Evolutionary conservation across 2,888 invertebrate genomes (phyloP), one percentile per base, ranked within the genome.

Genomic region (Tetheella fluctuosa): DNA sequence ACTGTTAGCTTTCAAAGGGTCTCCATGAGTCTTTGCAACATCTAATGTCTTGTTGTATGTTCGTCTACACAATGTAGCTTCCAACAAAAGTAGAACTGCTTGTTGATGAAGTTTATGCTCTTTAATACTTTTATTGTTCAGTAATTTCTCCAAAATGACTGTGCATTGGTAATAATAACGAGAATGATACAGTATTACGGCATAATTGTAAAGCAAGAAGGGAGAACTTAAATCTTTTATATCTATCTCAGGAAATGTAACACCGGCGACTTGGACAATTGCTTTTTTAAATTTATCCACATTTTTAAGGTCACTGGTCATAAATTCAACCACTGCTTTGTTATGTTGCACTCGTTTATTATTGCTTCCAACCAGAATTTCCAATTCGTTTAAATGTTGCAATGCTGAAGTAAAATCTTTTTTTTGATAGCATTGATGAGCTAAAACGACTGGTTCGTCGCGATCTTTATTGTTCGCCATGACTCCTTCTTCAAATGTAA

Each of bases 271-370:
- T 23, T 94, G 92, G 37, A 94, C 94, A 23, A 97, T 88, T 58
- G 94, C 94, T 75, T 95, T 96, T 65, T 95, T 94, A 75, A 97
- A 96, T 59, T 94, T 93, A 59, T 96, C 96, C 15, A 96, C 95
- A 74, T 96, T 96, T 71, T 95, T 96, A 77, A 96, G 94, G 56
- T 96, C 96, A 60, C 94, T 94, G 65, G 95, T 95, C 84, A 96
- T 97, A 85, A 96, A 98, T 79, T 97, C 97, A 0, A 95, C 95
- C 0, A 98, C 95, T 28, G 96, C 96, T 87, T 96, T 96, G 81
- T 99, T 98, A 77, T 97, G 97, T 54, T 95, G 93, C 1, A 97
- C 95, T 80, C 97, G 95, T 64, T 96, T 94, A 85, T 97, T 97
- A 63, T 94, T 94, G 0, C 94, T 94, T 57, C 95, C 91, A 61